phyloP scores from a whole-genome alignment of 64 coral and sea anemone genomes.

The Porites australiensis region DNA sequence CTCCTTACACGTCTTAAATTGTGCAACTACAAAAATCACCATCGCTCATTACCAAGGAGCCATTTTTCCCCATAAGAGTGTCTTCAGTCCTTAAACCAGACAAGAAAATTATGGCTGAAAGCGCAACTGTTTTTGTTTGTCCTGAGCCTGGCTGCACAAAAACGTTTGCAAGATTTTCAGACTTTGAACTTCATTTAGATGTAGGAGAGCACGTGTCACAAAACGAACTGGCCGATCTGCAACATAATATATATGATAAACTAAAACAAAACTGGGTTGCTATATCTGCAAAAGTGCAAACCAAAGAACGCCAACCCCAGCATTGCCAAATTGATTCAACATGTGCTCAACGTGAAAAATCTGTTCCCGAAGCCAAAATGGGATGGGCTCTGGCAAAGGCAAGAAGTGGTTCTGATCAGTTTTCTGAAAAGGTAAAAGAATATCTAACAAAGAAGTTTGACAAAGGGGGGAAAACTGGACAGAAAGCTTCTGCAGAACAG shows the following conservation, averaged over 20 bases:
- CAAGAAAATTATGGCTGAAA: neutral
- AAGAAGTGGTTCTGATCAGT: conserved; percentile 44
- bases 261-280: conserved; percentile 57
- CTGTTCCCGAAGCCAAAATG: neutral
- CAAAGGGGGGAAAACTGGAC: conserved; percentile 57
- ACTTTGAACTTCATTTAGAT: conserved; percentile 83
- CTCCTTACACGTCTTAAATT: conserved; percentile 26
- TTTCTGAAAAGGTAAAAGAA: conserved; percentile 69
- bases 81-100: conserved; percentile 38
- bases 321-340: neutral
- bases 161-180: conserved; percentile 65
- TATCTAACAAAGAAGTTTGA: conserved; percentile 67
- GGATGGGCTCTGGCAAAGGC: conserved; percentile 70
- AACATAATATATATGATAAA: conserved; percentile 56
- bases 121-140: conserved; percentile 65
- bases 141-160: conserved; percentile 65
- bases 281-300: conserved; percentile 63
- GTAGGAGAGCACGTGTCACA: conserved; percentile 40
- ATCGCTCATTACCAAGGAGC: conserved; percentile 52
- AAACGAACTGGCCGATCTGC: neutral
- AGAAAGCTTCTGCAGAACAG: conserved; percentile 57
- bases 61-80: conserved; percentile 37
- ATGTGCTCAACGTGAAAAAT: neutral
- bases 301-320: neutral
- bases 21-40: conserved; percentile 47